phyloP scores from a whole-genome alignment of 1,140 invertebrate genomes.

The Leptinotarsa defecta region DNA sequence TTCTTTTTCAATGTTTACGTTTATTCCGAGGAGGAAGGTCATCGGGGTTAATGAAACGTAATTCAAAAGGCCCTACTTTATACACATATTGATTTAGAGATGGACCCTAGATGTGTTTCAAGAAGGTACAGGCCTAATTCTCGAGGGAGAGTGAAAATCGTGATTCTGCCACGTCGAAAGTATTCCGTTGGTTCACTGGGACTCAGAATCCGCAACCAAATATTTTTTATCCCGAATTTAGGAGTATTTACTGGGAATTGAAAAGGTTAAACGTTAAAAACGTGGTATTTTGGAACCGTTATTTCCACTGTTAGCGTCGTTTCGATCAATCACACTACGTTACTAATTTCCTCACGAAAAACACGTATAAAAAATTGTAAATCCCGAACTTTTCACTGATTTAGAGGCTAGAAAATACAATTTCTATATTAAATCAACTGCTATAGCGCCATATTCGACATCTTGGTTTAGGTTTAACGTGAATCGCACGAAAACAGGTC shows the following conservation, averaged over 20 bases:
- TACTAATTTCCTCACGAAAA: conserved; percentile 36
- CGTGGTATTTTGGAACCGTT: conserved; percentile 45
- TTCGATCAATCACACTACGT: conserved; percentile 38
- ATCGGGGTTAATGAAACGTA: neutral
- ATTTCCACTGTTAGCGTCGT: conserved; percentile 28
- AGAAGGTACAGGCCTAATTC: conserved; percentile 1
- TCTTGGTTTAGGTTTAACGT: conserved; percentile 51
- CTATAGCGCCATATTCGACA: conserved; percentile 49
- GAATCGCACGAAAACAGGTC: conserved; percentile 51
- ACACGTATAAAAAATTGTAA: conserved; percentile 31
- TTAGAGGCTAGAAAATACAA: conserved; percentile 45
- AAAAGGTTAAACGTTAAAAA: conserved; percentile 36
- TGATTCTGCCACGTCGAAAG: conserved; percentile 7
- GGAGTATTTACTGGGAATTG: conserved; percentile 22
- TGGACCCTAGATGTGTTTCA: neutral
- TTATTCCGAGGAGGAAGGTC: neutral
- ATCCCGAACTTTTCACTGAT: conserved; percentile 31
- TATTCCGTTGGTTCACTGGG: neutral
- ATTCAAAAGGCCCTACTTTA: neutral
- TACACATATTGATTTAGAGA: conserved; percentile 12
- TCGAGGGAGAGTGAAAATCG: neutral
- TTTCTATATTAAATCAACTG: conserved; percentile 48
- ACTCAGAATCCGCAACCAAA: neutral
- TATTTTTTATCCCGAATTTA: conserved; percentile 21
- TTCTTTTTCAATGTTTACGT: conserved; percentile 15